Evolutionary conservation across 2,888 invertebrate species (phyloP), one percentile per base, ranked within the genome.

Genomic region (Tipula unca): DNA sequence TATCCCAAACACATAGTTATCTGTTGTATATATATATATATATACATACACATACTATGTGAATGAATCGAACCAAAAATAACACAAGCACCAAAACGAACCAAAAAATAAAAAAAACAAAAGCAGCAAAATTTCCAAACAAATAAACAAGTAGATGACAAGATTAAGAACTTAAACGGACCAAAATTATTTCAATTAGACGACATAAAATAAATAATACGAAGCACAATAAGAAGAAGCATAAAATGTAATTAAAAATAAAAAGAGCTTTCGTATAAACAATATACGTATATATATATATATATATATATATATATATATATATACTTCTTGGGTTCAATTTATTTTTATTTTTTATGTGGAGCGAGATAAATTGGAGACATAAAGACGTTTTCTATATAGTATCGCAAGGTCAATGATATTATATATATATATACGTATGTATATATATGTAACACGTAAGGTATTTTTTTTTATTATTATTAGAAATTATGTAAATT

Each of bases 71-170:
- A 69, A 69, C 36, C 1, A 69, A 69, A 69, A 69, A 54, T 54
- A 54, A 54, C 48, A 32, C 32, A 32, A 32, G 32, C 4, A 32
- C 32, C 1, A 4, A 32, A 32, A 48, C 48, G 17, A 48, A 48
- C n/a, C n/a, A 17, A 48, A 48, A 48, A n/a, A n/a, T n/a, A n/a
- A n/a, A n/a, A n/a, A n/a, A n/a, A n/a, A n/a, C 4, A 48, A 48
- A 48, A 48, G n/a, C 69, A 69, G 69, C 20, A 69, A 69, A 69
- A 25, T 69, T 69, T 69, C 69, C 69, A 69, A 69, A 69, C 69
- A 69, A 69, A 69, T 69, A 69, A 69, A 69, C 69, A 69, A 69
- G 69, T 69, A 69, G 69, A 69, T 69, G 69, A 69, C 69, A 69
- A 69, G 69, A 69, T 69, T 69, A 69, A 69, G 69, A 69, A 69